A percentile compares a stretch with the other conserved stretches of the same genome.
Conservation (phyloP, 2,888 invertebrate genomes). For the Oasisia sp. region DNA sequence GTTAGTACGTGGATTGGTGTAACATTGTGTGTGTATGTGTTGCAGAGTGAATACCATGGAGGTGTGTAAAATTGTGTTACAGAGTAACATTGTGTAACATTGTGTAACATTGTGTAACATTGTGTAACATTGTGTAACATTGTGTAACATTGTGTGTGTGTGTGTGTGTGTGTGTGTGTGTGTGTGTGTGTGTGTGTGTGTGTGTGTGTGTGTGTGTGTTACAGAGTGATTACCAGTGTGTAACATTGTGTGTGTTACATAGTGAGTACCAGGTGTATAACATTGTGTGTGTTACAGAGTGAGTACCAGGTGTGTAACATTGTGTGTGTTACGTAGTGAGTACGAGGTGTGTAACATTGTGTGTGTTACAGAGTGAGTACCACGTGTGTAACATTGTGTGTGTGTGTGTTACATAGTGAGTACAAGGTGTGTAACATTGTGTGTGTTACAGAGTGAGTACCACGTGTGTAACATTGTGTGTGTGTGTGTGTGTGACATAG, state of each 20-base stretch:
- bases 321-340: constrained; percentile 55
- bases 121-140: too few relatives aligned
- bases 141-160: too few relatives aligned
- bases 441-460: constrained; percentile 42
- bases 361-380: constrained; percentile 3
- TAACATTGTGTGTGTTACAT: constrained; percentile 51
- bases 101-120: too few relatives aligned
- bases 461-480: constrained; percentile 34
- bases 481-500: too few relatives aligned
- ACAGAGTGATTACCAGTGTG: constrained; percentile 65
- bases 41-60: constrained; percentile 65
- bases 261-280: constrained; percentile 47
- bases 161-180: too few relatives aligned
- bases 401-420: constrained; percentile 56
- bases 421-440: constrained; percentile 63
- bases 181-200: constrained; percentile 54
- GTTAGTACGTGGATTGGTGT: constrained; percentile 34
- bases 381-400: too few relatives aligned
- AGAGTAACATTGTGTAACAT: too few relatives aligned
- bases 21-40: too few relatives aligned
- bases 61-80: constrained; percentile 60
- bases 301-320: too few relatives aligned
- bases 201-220: constrained; percentile 57
- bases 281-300: constrained; percentile 46
- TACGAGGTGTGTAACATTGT: constrained; percentile 66